Conservation (phyloP, 1,140 invertebrate genomes). For the Drosophila triauraria region DNA sequence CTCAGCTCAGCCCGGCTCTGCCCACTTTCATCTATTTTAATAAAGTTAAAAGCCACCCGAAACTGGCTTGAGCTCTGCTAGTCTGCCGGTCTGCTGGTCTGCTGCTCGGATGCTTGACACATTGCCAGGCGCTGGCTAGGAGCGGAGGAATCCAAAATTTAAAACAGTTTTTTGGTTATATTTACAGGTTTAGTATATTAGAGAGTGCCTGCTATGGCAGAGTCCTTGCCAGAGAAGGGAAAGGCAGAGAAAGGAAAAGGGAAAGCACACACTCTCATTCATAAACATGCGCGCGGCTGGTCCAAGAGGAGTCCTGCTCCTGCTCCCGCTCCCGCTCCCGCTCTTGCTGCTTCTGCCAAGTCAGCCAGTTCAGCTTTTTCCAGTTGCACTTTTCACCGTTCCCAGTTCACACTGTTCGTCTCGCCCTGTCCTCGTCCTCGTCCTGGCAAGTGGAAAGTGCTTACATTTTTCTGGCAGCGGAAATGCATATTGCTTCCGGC, state of each 20-base stretch:
- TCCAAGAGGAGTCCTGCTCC: constrained; percentile 8
- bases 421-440: background rate
- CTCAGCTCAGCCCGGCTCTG: constrained; percentile 9
- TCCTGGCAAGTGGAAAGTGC: constrained; percentile 65
- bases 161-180: constrained; percentile 50
- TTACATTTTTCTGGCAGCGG: constrained; percentile 78
- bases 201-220: constrained; percentile 14
- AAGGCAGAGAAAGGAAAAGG: constrained; percentile 28
- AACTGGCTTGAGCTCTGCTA: constrained; percentile 28
- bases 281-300: constrained; percentile 40
- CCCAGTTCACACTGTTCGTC: constrained; percentile 24
- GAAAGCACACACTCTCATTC: constrained; percentile 42
- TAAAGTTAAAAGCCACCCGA: constrained; percentile 73
- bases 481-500: constrained; percentile 77
- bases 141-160: constrained; percentile 50
- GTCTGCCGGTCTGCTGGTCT: constrained; percentile 14
- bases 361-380: constrained; percentile 25
- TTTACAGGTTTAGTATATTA: constrained; percentile 46
- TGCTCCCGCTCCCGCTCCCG: background rate
- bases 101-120: constrained; percentile 44
- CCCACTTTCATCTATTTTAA: constrained; percentile 68
- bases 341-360: constrained; percentile 10
- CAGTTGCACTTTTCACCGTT: constrained; percentile 50
- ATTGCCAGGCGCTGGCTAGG: constrained; percentile 41
- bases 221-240: constrained; percentile 17